Percentiles rank a stretch among this genome's conserved stretches.
Evolutionary conservation across 2,888 invertebrate genomes (phyloP).

Genomic region (Idaea dimidiata): DNA sequence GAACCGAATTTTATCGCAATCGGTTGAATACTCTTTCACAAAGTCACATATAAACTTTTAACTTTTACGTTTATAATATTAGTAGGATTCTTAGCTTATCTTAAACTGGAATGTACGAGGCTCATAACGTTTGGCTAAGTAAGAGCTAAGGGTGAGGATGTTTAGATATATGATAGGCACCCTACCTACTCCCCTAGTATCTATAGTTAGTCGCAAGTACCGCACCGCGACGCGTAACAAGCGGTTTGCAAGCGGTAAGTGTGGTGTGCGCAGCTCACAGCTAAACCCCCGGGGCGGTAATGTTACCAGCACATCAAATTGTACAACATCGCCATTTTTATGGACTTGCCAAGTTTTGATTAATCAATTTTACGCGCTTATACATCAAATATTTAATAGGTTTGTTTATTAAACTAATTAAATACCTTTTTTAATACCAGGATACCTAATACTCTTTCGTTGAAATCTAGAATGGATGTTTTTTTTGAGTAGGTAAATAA

Average conservation of each 20-base stretch:
- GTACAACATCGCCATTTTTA: background rate
- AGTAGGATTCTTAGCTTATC: slow-evolving; percentile 11
- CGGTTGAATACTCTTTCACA: too few species aligned
- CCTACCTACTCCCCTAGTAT: background rate
- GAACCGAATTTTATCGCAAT: too few species aligned
- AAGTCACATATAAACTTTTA: too few species aligned
- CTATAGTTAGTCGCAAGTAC: background rate
- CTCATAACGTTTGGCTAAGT: background rate
- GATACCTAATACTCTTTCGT: too few species aligned
- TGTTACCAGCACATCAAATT: slow-evolving; percentile 18
- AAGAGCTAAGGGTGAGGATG: slow-evolving; percentile 4
- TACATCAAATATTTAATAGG: background rate
- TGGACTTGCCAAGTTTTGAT: background rate
- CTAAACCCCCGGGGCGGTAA: slow-evolving; percentile 23
- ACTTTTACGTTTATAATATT: too few species aligned
- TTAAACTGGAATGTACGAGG: slow-evolving; percentile 16
- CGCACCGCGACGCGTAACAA: slow-evolving; percentile 10
- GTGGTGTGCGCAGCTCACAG: slow-evolving; percentile 17
- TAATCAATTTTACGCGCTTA: background rate
- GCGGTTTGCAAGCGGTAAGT: slow-evolving; percentile 23
- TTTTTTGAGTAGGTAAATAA: too few species aligned
- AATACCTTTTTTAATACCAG: background rate
- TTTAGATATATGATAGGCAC: background rate
- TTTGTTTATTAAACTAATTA: background rate
- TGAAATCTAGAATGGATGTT: too few species aligned